Conservation (phyloP, 2,888 invertebrate genomes). For the Idaea dimidiata region DNA sequence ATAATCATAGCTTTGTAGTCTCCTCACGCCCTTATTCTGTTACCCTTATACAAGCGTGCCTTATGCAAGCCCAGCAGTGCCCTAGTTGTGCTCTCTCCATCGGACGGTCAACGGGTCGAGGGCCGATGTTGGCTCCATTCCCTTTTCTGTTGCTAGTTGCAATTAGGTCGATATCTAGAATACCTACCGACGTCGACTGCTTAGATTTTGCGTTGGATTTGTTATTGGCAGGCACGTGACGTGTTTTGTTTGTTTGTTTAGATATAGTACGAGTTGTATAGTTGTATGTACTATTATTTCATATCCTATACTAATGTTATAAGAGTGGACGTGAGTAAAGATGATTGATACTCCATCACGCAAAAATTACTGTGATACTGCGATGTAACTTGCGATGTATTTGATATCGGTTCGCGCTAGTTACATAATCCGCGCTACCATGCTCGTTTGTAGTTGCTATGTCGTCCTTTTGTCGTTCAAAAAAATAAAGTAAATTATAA, state of each 20-base stretch:
- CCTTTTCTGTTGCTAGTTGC: background rate
- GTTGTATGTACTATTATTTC: background rate
- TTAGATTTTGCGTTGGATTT: background rate
- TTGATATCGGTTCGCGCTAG: no score
- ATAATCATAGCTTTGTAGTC: background rate
- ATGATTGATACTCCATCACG: background rate
- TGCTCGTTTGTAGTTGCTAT: no score
- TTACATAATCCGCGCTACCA: no score
- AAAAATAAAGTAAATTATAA: no score
- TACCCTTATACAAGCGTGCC: background rate
- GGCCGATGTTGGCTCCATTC: background rate
- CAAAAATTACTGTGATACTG: background rate
- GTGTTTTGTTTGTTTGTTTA: background rate
- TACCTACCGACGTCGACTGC: background rate
- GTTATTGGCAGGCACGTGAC: background rate
- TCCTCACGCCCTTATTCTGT: background rate
- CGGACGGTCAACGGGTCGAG: background rate
- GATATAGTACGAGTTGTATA: background rate
- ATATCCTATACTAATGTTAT: background rate
- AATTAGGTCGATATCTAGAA: background rate
- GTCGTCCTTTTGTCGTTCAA: no score
- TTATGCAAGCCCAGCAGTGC: background rate
- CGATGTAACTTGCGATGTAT: no score
- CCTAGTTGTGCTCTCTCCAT: background rate
- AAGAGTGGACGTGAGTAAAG: background rate